Evolutionary conservation across 2,113 vertebrate species (phyloP), one percentile per base, ranked within the genome.

Genomic region (Prinia subflava): DNA sequence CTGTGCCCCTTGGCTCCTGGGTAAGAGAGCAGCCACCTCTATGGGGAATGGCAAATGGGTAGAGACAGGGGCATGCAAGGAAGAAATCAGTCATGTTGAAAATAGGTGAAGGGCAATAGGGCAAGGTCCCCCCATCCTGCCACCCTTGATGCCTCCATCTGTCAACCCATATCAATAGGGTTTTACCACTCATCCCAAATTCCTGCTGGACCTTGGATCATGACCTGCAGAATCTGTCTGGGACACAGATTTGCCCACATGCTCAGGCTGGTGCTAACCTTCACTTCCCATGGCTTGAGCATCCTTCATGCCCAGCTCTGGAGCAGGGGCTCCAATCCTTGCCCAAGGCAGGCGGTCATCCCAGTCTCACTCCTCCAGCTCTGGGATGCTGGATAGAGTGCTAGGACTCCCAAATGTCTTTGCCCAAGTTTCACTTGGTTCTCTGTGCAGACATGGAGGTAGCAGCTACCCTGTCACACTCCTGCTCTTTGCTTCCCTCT

Each of bases 1-100:
- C 97, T 99, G 99, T 11, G 99, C 99, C 82, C 99, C 99, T 12
- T 99, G 99, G 99, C 98, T 99, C 77, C 98, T 99, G 81, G 99
- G 99, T 99, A 98, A 98, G 99, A 95, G 74, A 95, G 83, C 60
- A 63, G 16, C n/a, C 2, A 4, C 37, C n/a, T 91, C 71, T 50
- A 5, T 30, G 74, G 63, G 89, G 84, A 55, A 33, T 75, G 65
- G 56, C 1, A 1, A 52, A 64, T 28, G 83, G 55, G 75, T 55
- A 1, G 11, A 59, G 30, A 41, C 3, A 11, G 35, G 37, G 55
- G 17, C 31, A 31, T 41, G 30, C 2, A 0, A 76, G 49, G 31
- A 70, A 56, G 64, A 78, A 78, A 55, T 6, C 0, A 1, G 37
- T 30, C 1, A 2, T 35, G 20, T 13, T 8, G 4, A 80, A 90